These are phyloP conservation scores for Patella pellucida DNA, from an alignment of 2,888 invertebrate species.

Conservation along the genomic window DNA sequence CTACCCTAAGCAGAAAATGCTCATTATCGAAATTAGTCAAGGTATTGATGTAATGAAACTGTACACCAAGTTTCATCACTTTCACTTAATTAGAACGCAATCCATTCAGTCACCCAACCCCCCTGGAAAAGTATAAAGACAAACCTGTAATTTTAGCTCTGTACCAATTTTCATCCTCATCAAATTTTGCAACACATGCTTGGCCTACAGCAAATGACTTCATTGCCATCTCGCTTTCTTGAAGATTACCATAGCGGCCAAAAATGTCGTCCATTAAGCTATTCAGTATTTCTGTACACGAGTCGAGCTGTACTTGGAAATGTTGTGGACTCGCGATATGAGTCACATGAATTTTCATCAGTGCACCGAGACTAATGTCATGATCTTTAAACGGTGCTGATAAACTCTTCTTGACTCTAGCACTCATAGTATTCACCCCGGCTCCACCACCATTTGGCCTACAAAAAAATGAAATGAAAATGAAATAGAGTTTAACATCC, in stretches of 20 bases:
- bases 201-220: slow-evolving; percentile 39
- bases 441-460: background rate
- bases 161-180: slow-evolving; percentile 56
- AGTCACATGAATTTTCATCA: slow-evolving; percentile 54
- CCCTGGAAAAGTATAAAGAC: background rate
- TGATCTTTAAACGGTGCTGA: background rate
- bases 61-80: too few relatives aligned
- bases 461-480: background rate
- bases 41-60: too few relatives aligned
- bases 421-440: background rate
- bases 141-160: slow-evolving; percentile 57
- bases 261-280: slow-evolving; percentile 49
- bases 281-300: slow-evolving; percentile 43
- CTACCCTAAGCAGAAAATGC: too few relatives aligned
- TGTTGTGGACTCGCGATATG: slow-evolving; percentile 55
- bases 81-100: too few relatives aligned
- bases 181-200: slow-evolving; percentile 56
- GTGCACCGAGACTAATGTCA: slow-evolving; percentile 36
- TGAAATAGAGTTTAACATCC: background rate
- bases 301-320: slow-evolving; percentile 54
- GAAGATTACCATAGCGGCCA: slow-evolving; percentile 42
- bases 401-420: background rate
- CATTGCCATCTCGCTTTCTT: slow-evolving; percentile 39
- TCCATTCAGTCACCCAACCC: too few relatives aligned
- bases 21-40: too few relatives aligned